Evolutionary conservation across 2,113 vertebrate genomes (phyloP), one percentile per base, ranked within the genome.

Genomic region (Mastomys natalensis): DNA sequence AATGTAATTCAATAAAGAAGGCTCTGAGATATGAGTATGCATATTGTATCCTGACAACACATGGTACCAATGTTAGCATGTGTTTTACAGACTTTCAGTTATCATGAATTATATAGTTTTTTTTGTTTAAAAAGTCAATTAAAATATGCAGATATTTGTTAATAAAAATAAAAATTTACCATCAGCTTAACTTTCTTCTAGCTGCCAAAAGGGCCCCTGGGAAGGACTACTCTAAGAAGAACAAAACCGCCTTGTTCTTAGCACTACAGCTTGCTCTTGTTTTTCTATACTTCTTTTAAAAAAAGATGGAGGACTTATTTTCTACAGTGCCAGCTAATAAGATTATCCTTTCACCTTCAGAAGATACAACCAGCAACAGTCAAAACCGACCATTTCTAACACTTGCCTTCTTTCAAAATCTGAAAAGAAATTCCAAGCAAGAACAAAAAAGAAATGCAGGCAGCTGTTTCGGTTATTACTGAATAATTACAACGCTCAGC

Each of bases 401-500:
- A 87, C 16, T 93, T n/a, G 81, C 7, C 12, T 51, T 76, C 90
- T 91, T 80, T 95, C 48, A 90, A 93, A 93, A 89, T 89, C 78
- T 90, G 74, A 97, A 95, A 82, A 95, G 80, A 97, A 91, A 94
- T 72, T 74, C 43, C 70, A 94, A 64, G 1, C 9, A 90, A 95
- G n/a, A 92, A 94, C 31, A 91, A 81, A 87, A 95, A 73, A 82
- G 85, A 85, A 87, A 90, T 5, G 62, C 55, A 92, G 73, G 80
- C 85, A 87, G 64, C 70, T 76, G 22, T 92, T 88, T 93, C 64
- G 64, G 24, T 45, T 90, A 51, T 70, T 95, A 90, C 34, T 93
- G n/a, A 90, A 90, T 80, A 97, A 87, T 92, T 78, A 62, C 48
- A 24, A 74, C 60, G 21, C n/a, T 95, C 43, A 88, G 58, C 76